Evolutionary conservation across 2,888 invertebrate genomes (phyloP).

Genomic region (Eristalis pertinax): DNA sequence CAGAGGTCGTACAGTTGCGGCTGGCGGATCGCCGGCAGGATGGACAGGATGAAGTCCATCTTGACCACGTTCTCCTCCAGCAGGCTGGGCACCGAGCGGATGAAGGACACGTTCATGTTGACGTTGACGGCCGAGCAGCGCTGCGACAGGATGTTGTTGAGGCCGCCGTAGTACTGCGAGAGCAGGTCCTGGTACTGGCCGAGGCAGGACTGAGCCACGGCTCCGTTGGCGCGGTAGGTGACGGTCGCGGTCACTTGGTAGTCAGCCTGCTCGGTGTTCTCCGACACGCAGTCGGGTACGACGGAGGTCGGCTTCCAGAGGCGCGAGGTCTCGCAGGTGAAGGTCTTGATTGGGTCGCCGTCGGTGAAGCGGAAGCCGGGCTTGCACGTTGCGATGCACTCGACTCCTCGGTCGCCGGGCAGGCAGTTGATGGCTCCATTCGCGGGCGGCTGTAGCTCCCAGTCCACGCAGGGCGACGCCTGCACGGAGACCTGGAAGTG

Average conservation of each 20-base stretch:
- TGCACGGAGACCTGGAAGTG: constrained; percentile 97
- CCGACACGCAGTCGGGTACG: constrained; percentile 97
- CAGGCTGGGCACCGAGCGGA: constrained; percentile 90
- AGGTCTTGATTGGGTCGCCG: constrained; percentile 93
- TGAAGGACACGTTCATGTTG: constrained; percentile 95
- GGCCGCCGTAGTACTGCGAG: constrained; percentile 89
- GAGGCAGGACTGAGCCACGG: constrained; percentile 91
- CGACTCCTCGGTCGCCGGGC: constrained; percentile 89
- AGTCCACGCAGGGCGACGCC: constrained; percentile 96
- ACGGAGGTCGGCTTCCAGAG: constrained; percentile 94
- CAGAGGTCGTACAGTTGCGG: constrained; percentile 97
- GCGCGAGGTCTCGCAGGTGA: constrained; percentile 90
- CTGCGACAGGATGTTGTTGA: constrained; percentile 92
- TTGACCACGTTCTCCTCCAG: constrained; percentile 93
- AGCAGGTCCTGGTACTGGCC: constrained; percentile 92
- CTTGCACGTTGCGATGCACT: constrained; percentile 95
- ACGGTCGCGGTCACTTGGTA: constrained; percentile 94
- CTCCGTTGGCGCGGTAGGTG: constrained; percentile 94
- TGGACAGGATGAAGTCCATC: constrained; percentile 93
- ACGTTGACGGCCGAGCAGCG: constrained; percentile 97
- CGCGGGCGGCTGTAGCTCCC: constrained; percentile 94
- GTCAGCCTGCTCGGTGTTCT: constrained; percentile 97
- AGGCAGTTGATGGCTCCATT: constrained; percentile 94
- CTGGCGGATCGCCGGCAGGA: constrained; percentile 93
- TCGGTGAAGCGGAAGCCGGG: constrained; percentile 95